Percentiles rank a stretch among this genome's conserved stretches.
These are phyloP conservation scores for human (Homo sapiens) DNA, from an alignment of 2,113 vertebrate species.

Conservation along the genomic window DNA sequence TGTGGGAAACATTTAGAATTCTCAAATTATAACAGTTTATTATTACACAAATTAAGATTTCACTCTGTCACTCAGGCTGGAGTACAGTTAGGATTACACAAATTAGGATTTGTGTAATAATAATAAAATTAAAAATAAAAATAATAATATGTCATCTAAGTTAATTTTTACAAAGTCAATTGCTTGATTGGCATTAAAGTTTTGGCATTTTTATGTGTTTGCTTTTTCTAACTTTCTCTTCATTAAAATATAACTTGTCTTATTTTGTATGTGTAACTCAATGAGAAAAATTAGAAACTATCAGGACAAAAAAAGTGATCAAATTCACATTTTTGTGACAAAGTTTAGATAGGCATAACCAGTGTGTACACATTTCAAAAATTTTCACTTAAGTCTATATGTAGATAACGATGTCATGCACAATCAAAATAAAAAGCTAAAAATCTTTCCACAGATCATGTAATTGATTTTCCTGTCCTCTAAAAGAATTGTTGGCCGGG, in stretches of 20 bases:
- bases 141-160: neutral
- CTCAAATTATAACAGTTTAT: neutral
- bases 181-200: neutral
- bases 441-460: neutral
- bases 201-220: neutral
- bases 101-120: neutral
- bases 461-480: neutral
- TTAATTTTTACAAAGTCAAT: neutral
- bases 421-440: slow-evolving; percentile 1
- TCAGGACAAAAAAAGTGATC: neutral
- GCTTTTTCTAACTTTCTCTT: neutral
- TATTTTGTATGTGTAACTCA: neutral
- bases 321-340: neutral
- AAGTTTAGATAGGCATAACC: neutral
- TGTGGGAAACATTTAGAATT: neutral
- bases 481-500: neutral
- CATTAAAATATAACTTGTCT: neutral
- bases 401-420: neutral
- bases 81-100: neutral
- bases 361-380: neutral
- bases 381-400: neutral
- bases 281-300: neutral
- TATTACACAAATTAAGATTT: neutral
- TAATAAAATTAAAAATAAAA: too few relatives aligned
- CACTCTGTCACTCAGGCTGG: too few relatives aligned